Percentiles rank a stretch among this genome's conserved stretches.
Evolutionary conservation across 2,888 invertebrate species (phyloP).

Genomic region (Hemistola chrysoprasaria): DNA sequence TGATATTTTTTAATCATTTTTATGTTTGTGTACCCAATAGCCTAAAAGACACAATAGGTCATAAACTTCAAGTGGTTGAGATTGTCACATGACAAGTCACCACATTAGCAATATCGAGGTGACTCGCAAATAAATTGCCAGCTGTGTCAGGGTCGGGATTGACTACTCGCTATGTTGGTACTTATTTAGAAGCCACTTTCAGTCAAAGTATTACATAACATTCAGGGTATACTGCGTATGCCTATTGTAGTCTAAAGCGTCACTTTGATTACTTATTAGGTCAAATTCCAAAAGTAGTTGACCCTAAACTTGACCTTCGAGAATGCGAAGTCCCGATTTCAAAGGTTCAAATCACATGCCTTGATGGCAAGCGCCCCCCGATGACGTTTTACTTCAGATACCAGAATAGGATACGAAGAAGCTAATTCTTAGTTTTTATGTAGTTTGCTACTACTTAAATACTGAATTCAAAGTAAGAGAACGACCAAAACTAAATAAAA

Average conservation of each 20-base stretch:
- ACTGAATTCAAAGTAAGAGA: not conserved
- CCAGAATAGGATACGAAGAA: constrained; percentile 1
- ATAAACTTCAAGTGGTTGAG: constrained; percentile 1
- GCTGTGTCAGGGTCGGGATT: constrained; percentile 69
- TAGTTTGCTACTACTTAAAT: too few species aligned
- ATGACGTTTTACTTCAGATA: constrained; percentile 40
- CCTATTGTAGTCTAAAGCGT: constrained; percentile 1
- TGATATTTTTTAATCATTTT: too few species aligned
- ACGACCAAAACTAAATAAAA: constrained; percentile 33
- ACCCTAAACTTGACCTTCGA: constrained; percentile 73
- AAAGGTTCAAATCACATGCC: constrained; percentile 59
- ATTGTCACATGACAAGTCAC: constrained; percentile 31
- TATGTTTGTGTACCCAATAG: too few species aligned
- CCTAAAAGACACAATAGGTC: constrained; percentile 14
- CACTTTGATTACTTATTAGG: constrained; percentile 2
- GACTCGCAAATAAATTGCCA: constrained; percentile 56
- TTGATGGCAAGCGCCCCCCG: constrained; percentile 26
- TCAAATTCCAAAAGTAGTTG: constrained; percentile 23
- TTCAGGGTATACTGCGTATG: constrained; percentile 11
- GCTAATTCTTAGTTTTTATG: too few species aligned
- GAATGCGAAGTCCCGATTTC: constrained; percentile 44
- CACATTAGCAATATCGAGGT: constrained; percentile 22
- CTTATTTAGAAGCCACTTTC: constrained; percentile 61
- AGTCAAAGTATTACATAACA: constrained; percentile 71
- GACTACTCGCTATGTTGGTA: constrained; percentile 38